Base-by-base conservation (phyloP, 35 echinoderm and acorn worm species). In the Ophioderma brevispina region DNA sequence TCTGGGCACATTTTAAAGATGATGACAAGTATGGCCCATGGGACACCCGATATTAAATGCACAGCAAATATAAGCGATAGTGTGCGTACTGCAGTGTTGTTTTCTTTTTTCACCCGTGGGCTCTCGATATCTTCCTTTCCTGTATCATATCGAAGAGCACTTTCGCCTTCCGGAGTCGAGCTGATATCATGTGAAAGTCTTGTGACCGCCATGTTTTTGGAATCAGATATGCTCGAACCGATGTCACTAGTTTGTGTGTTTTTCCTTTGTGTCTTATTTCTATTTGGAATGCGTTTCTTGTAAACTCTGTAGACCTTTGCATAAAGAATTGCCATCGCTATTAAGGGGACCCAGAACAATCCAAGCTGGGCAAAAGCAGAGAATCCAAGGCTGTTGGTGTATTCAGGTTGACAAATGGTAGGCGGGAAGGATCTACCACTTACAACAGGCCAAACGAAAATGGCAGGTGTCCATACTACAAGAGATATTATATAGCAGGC, bases 401-500 rank as follows among this genome's bases (percentile, higher is more conserved):
- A 78, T 28, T 42, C 64, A 0, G 90, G 83, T 31, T 78, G 43
- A 35, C 90, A 91, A 76, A 77, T 55, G n/a, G 2, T 2, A 15
- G 59, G 28, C 32, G 55, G 40, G 56, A 21, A 18, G 2, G 43
- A 10, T 37, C 33, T 59, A 0, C 55, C 83, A 21, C 38, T 43
- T 23, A 82, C 38, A n/a, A 76, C 49, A 0, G 81, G 81, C 75
- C 64, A 91, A 31, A 91, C 13, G 15, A 91, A 31, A 55, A 78
- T 52, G 28, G 59, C 76, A 6, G 82, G 39, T 1, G 63, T 2
- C 90, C 90, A 91, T 28, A 91, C 17, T 1, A 36, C 0, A 4
- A 91, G 39, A 19, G 90, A 76, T 6, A 86, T 41, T 19, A 86
- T 32, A 36, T 86, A 86, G n/a, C 59, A 75, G 4, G 76, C 31